phyloP scores from a whole-genome alignment of 2,888 invertebrate species.

The Rhingia campestris region DNA sequence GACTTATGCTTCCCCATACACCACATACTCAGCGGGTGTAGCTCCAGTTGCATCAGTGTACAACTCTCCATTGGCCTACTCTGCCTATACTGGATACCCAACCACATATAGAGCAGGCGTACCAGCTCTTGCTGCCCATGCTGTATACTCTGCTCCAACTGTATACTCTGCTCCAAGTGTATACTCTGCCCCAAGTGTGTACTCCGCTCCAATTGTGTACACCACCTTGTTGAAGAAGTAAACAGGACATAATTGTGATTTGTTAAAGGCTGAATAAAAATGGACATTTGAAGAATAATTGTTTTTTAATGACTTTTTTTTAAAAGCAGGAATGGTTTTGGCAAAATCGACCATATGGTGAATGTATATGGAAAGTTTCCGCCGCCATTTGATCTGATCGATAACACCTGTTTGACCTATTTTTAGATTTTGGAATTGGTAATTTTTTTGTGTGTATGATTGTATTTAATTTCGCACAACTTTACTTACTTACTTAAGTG shows the following conservation, averaged over 20 bases:
- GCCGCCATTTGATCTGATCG: too few species aligned
- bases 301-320: not conserved
- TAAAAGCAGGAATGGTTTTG: not conserved
- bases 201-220: constrained; percentile 36
- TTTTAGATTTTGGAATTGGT: too few species aligned
- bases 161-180: not conserved
- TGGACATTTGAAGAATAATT: not conserved
- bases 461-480: too few species aligned
- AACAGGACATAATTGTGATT: not conserved
- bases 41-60: constrained; percentile 44
- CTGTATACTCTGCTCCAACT: not conserved
- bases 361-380: too few species aligned
- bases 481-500: too few species aligned
- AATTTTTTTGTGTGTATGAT: too few species aligned
- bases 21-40: constrained; percentile 51
- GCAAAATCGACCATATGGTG: too few species aligned
- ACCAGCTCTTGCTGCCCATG: constrained; percentile 11
- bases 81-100: constrained; percentile 34
- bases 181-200: constrained; percentile 19
- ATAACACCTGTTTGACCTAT: too few species aligned
- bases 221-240: constrained; percentile 40
- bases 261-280: constrained; percentile 7
- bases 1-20: constrained; percentile 43
- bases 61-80: constrained; percentile 52
- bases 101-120: constrained; percentile 34